Evolutionary conservation across 2,113 vertebrate genomes (phyloP).

Genomic region (Ictidomys tridecemlineatus): DNA sequence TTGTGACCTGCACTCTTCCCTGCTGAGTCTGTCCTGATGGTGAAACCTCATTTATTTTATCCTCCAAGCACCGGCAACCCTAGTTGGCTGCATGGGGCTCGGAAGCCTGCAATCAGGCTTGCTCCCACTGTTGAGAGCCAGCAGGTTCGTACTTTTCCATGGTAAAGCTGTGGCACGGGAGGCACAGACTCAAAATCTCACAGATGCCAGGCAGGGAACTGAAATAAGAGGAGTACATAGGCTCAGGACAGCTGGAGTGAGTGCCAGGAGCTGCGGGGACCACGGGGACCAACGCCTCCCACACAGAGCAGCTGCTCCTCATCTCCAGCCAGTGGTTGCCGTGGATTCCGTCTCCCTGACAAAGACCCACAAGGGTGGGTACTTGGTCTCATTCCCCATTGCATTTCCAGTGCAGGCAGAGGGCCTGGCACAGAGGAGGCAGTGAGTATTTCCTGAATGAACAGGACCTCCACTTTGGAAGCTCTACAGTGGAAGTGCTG

Average conservation of each 20-base stretch:
- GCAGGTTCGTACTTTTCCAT: background rate
- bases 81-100: background rate
- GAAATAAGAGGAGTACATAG: background rate
- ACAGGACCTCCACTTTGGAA: background rate
- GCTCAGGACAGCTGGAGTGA: background rate
- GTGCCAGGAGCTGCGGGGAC: background rate
- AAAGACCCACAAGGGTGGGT: background rate
- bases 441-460: background rate
- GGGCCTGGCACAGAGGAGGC: too few relatives aligned
- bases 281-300: accelerated
- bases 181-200: background rate
- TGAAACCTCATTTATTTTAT: constrained; percentile 8
- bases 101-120: background rate
- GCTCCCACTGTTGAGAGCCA: background rate
- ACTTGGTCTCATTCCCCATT: background rate
- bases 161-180: background rate
- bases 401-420: background rate
- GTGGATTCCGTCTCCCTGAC: background rate
- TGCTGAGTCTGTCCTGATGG: background rate
- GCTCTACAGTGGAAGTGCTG: background rate
- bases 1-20: background rate
- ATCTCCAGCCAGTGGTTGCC: background rate
- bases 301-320: background rate
- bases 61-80: background rate
- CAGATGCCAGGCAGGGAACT: background rate